Conservation (phyloP, 2,797 vertebrate genomes). For the Sphaeramia orbicularis region DNA sequence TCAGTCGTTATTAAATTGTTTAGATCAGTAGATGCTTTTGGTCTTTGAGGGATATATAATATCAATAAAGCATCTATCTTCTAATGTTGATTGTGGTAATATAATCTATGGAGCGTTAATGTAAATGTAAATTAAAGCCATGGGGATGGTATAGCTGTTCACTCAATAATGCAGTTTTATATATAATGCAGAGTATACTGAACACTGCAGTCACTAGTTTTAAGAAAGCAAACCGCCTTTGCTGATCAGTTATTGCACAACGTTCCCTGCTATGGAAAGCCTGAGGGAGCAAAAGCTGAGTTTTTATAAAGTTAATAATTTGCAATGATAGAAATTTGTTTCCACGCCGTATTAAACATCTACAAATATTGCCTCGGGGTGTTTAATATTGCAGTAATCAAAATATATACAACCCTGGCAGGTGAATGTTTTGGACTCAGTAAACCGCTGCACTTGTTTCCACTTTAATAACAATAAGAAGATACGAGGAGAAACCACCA, state of each 20-base stretch:
- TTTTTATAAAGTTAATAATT: constrained; percentile 46
- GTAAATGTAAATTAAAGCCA: neutral
- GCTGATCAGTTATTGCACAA: constrained; percentile 34
- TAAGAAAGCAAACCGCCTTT: constrained; percentile 30
- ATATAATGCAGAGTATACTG: constrained; percentile 13
- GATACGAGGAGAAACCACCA: constrained; percentile 4
- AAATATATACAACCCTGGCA: neutral
- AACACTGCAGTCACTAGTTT: constrained; percentile 4
- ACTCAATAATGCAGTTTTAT: constrained; percentile 8
- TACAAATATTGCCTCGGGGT: constrained; percentile 9
- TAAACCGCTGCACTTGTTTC: constrained; percentile 23
- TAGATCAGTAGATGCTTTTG: no score
- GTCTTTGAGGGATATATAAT: no score
- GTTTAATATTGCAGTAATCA: constrained; percentile 16
- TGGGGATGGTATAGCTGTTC: neutral
- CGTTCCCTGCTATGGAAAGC: constrained; percentile 16
- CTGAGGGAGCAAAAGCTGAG: constrained; percentile 28
- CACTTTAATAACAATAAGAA: constrained; percentile 18
- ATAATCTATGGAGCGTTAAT: neutral
- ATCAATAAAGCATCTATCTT: no score
- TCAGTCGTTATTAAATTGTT: no score
- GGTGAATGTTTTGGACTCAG: constrained; percentile 11
- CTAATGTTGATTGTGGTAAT: neutral
- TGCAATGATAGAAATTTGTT: constrained; percentile 18
- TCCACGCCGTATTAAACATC: constrained; percentile 27